A percentile compares a stretch with the other conserved stretches of the same genome.
Conservation (phyloP, 2,888 invertebrate species). For the Tipula helvola region DNA sequence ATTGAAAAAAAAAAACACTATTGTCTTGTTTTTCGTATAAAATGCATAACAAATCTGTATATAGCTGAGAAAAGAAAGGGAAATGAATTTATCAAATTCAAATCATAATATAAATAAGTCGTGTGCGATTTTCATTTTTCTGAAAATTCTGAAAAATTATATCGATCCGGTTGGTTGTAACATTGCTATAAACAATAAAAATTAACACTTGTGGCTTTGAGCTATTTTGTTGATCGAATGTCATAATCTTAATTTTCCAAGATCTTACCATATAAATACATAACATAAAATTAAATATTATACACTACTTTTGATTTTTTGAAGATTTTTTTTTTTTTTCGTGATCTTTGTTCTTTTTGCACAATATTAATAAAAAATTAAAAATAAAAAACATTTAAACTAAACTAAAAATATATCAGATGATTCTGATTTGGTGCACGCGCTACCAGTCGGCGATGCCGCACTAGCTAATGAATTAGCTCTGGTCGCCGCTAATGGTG, state of each 20-base stretch:
- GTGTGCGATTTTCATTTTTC: neutral
- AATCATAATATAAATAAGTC: neutral
- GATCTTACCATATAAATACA: neutral
- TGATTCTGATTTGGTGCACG: slow-evolving; percentile 42
- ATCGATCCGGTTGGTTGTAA: neutral
- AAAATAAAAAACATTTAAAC: neutral
- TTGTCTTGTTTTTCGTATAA: neutral
- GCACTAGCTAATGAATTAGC: slow-evolving; percentile 58
- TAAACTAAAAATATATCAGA: slow-evolving; percentile 8
- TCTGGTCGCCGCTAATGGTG: slow-evolving; percentile 55
- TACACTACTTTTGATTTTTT: neutral
- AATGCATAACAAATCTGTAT: neutral
- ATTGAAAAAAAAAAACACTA: neutral
- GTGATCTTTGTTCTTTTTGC: neutral
- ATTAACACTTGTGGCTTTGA: neutral
- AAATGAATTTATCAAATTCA: neutral
- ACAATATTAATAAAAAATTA: neutral
- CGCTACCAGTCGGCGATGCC: slow-evolving; percentile 58
- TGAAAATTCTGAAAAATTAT: neutral
- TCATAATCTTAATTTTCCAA: neutral
- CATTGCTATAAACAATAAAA: neutral
- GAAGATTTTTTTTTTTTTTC: neutral
- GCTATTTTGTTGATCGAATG: neutral
- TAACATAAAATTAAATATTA: neutral
- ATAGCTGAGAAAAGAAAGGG: neutral